Base-by-base conservation (phyloP, 1,140 invertebrate species). In the Cydia fagiglandana region DNA sequence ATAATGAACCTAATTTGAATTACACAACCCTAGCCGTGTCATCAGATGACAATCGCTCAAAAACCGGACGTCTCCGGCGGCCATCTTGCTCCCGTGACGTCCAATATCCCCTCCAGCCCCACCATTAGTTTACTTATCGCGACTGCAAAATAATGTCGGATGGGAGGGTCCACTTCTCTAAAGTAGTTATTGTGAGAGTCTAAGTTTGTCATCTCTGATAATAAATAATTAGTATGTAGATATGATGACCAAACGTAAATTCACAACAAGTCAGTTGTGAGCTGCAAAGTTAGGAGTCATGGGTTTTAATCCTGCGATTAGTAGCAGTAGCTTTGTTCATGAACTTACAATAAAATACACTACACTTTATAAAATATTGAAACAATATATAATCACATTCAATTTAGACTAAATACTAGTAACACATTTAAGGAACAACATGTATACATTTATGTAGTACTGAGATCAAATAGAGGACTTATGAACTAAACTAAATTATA, bases 41-140 rank as follows among this genome's bases (percentile, higher is more conserved):
- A 86, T 78, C 79, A 85, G 83, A 89, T 89, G 88, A 90, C 86
- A 90, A 89, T 90, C 88, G 86, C 73, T 84, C 82, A 86, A 88
- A 88, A 85, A 86, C 87, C 86, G 87, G 87, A 88, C 83, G 85
- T 76, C 81, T 80, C 66, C 74, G 75, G 76, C 61, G 64, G 77
- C 76, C 66, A 70, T 70, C 38, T 70, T 70, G 66, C n/a, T 34
- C 66, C 66, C 66, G 53, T 82, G 86, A 86, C 86, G 84, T 84
- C 84, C 87, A 88, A 90, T 90, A 90, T 88, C 87, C 84, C 73
- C 53, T 53, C 73, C 20, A 70, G 30, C 17, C 68, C 24, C 56
- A 68, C 66, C 81, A 74, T 34, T 70, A 38, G 30, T 77, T 75
- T 79, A 82, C 80, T 79, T 82, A 77, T 80, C 64, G 56, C 76